Conservation (phyloP, 1,140 invertebrate genomes). For the Hylaeus volcanicus region DNA sequence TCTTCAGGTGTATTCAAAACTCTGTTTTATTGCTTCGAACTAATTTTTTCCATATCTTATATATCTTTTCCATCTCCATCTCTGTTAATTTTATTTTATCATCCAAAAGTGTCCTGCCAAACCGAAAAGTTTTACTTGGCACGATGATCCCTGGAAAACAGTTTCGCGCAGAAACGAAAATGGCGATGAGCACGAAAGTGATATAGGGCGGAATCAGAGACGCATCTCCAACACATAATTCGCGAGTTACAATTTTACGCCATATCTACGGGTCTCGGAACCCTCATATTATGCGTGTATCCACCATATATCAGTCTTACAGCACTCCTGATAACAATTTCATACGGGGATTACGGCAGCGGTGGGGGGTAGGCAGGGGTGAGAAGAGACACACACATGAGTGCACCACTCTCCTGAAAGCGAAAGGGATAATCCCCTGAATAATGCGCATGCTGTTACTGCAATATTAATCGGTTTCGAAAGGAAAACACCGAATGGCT, state of each 20-base stretch:
- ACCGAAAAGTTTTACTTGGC: no score
- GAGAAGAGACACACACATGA: constrained; percentile 42
- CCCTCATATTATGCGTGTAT: constrained; percentile 57
- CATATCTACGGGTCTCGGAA: constrained; percentile 28
- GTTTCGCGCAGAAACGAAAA: no score
- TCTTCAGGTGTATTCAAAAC: no score
- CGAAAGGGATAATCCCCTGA: constrained; percentile 72
- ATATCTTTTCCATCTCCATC: no score
- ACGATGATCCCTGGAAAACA: no score
- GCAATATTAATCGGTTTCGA: constrained; percentile 69
- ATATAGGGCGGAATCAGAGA: neutral
- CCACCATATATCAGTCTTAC: constrained; percentile 71
- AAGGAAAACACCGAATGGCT: constrained; percentile 42
- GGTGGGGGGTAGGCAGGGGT: neutral
- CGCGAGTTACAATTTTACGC: constrained; percentile 38
- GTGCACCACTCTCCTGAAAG: constrained; percentile 53
- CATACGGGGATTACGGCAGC: constrained; percentile 69
- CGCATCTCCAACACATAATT: neutral
- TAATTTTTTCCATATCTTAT: no score
- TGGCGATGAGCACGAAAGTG: neutral
- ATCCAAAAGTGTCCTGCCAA: no score
- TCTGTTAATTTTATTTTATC: no score
- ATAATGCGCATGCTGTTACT: constrained; percentile 71
- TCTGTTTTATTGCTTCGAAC: no score
- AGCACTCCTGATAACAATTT: constrained; percentile 71